Conservation (phyloP, 2,888 invertebrate genomes). For the Catocala fraxini region DNA sequence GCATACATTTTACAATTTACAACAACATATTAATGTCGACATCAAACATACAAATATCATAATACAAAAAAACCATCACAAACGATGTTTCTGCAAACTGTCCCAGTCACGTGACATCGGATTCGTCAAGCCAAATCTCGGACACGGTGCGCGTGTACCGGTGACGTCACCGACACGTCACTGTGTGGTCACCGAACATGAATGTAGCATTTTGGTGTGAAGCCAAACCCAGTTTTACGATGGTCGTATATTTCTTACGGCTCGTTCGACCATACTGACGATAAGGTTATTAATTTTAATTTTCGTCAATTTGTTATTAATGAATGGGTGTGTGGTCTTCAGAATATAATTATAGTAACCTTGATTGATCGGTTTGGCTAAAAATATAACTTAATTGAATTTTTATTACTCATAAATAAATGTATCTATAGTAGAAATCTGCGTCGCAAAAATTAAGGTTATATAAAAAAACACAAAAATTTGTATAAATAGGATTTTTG, state of each 20-base stretch:
- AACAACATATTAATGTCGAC: too few relatives aligned
- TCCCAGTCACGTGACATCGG: too few relatives aligned
- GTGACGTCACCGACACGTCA: constrained; percentile 39
- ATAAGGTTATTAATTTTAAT: constrained; percentile 6
- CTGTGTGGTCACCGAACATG: constrained; percentile 27
- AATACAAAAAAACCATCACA: too few relatives aligned
- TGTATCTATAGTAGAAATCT: too few relatives aligned
- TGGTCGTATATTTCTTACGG: constrained; percentile 35
- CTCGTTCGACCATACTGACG: constrained; percentile 11
- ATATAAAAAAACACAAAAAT: too few relatives aligned
- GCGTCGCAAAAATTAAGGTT: too few relatives aligned
- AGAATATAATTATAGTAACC: not conserved
- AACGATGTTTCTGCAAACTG: too few relatives aligned
- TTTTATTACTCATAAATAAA: too few relatives aligned
- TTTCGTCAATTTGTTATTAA: not conserved
- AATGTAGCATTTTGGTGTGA: constrained; percentile 31
- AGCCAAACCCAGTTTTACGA: constrained; percentile 31
- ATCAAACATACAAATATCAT: too few relatives aligned
- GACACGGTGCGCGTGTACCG: constrained; percentile 12
- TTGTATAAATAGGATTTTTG: not conserved
- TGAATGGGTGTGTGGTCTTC: constrained; percentile 7
- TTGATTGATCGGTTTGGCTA: not conserved
- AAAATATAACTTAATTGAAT: too few relatives aligned
- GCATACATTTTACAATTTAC: too few relatives aligned
- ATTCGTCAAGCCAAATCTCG: constrained; percentile 24